Conservation (phyloP, 1,140 invertebrate genomes). For the Ceratina japonica region DNA sequence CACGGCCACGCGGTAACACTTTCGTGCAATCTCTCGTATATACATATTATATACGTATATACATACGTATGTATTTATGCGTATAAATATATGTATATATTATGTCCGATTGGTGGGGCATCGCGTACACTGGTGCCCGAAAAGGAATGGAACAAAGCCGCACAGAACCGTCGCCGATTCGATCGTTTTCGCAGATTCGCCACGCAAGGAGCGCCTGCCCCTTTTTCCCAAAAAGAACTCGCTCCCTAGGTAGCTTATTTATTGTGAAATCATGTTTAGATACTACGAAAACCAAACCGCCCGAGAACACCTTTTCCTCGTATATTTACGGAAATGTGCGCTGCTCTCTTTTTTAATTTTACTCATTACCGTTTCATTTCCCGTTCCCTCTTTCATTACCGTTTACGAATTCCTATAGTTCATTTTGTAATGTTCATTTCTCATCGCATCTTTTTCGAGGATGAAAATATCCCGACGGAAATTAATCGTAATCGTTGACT, state of each 20-base stretch:
- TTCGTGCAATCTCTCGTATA: not conserved
- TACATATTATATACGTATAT: slow-evolving; percentile 31
- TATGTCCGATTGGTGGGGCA: not conserved
- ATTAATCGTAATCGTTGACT: not conserved
- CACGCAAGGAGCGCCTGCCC: slow-evolving; percentile 60
- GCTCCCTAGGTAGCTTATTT: slow-evolving; percentile 77
- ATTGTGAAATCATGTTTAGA: slow-evolving; percentile 74
- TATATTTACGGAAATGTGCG: slow-evolving; percentile 57
- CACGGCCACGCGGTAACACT: not conserved
- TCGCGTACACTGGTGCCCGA: not conserved
- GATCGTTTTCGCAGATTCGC: slow-evolving; percentile 53
- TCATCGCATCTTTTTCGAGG: not conserved
- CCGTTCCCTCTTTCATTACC: not conserved
- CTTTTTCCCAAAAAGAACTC: slow-evolving; percentile 59
- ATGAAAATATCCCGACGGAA: not conserved
- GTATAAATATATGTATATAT: not conserved
- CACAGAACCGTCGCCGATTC: slow-evolving; percentile 14
- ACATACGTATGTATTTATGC: slow-evolving; percentile 1
- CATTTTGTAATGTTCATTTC: not conserved
- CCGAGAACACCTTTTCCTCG: slow-evolving; percentile 56
- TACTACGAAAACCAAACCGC: slow-evolving; percentile 67
- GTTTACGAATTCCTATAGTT: not conserved
- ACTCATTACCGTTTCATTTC: slow-evolving; percentile 16
- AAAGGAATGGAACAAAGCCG: slow-evolving; percentile 1
- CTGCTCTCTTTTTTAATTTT: slow-evolving; percentile 58